Evolutionary conservation across 1,140 invertebrate species (phyloP).

Genomic region (Hycleus phaleratus): DNA sequence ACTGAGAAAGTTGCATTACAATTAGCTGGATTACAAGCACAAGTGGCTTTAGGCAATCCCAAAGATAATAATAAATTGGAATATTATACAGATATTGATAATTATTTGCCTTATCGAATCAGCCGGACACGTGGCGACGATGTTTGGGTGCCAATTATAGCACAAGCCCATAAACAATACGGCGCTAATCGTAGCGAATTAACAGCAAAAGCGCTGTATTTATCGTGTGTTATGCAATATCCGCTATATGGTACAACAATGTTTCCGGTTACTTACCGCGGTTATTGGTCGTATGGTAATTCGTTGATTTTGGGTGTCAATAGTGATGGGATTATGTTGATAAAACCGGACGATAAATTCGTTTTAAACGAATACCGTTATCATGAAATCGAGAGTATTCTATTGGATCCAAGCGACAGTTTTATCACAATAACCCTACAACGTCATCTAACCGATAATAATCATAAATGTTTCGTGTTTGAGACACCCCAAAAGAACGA

Average conservation of each 20-base stretch:
- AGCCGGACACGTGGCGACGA: slow-evolving; percentile 62
- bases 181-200: slow-evolving; percentile 83
- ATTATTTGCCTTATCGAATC: slow-evolving; percentile 72
- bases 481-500: slow-evolving; percentile 84
- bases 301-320: slow-evolving; percentile 73
- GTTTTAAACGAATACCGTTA: slow-evolving; percentile 84
- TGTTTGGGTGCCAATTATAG: slow-evolving; percentile 76
- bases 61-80: slow-evolving; percentile 59
- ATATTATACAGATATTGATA: slow-evolving; percentile 73
- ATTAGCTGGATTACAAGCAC: slow-evolving; percentile 86
- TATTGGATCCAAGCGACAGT: slow-evolving; percentile 84
- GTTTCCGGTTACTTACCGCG: slow-evolving; percentile 85
- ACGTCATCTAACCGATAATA: slow-evolving; percentile 53
- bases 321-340: slow-evolving; percentile 79
- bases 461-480: slow-evolving; percentile 87
- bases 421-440: slow-evolving; percentile 78
- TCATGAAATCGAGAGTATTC: slow-evolving; percentile 80
- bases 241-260: slow-evolving; percentile 91
- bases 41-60: slow-evolving; percentile 85
- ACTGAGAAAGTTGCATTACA: slow-evolving; percentile 91
- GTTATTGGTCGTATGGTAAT: slow-evolving; percentile 61
- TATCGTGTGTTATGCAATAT: slow-evolving; percentile 96
- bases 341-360: slow-evolving; percentile 83
- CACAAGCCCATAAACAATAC: slow-evolving; percentile 82
- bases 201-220: slow-evolving; percentile 87